These are phyloP conservation scores for Cryptophagus acutangulus DNA, from an alignment of 2,888 invertebrate genomes.

Conservation along the genomic window DNA sequence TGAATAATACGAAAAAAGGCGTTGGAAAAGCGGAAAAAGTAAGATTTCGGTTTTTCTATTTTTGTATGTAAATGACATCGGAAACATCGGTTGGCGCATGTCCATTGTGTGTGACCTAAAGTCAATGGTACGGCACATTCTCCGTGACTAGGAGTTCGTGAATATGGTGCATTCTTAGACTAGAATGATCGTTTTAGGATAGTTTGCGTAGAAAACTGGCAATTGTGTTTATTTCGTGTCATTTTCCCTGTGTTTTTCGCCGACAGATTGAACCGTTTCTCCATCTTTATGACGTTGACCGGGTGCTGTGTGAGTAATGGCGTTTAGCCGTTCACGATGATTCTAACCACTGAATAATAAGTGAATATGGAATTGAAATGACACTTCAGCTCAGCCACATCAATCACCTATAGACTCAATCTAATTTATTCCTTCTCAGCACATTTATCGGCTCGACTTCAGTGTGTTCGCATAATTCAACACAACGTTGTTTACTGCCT, in stretches of 20 bases:
- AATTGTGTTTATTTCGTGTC: slow-evolving; percentile 20
- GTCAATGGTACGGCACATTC: slow-evolving; percentile 35
- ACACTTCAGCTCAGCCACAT: slow-evolving; percentile 28
- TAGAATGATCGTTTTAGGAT: slow-evolving; percentile 24
- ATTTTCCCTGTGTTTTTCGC: slow-evolving; percentile 19
- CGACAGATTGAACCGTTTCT: slow-evolving; percentile 17
- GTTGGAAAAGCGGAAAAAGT: neutral
- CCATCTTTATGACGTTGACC: slow-evolving; percentile 29
- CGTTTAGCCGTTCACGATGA: slow-evolving; percentile 33
- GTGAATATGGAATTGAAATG: slow-evolving; percentile 34
- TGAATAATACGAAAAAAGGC: too few relatives aligned
- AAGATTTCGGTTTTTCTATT: slow-evolving; percentile 11
- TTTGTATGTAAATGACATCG: slow-evolving; percentile 26
- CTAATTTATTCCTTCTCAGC: too few relatives aligned
- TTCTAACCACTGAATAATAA: slow-evolving; percentile 35
- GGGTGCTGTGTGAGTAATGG: slow-evolving; percentile 33
- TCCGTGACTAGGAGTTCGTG: slow-evolving; percentile 30
- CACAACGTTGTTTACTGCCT: slow-evolving; percentile 12
- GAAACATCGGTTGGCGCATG: slow-evolving; percentile 26
- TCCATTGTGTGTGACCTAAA: slow-evolving; percentile 29
- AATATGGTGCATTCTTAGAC: slow-evolving; percentile 33
- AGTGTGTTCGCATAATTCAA: too few relatives aligned
- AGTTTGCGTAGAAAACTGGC: slow-evolving; percentile 20
- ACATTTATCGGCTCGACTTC: too few relatives aligned
- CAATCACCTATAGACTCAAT: slow-evolving; percentile 21